These are phyloP conservation scores for Melieria crassipennis DNA, from an alignment of 2,888 invertebrate species.

Conservation along the genomic window DNA sequence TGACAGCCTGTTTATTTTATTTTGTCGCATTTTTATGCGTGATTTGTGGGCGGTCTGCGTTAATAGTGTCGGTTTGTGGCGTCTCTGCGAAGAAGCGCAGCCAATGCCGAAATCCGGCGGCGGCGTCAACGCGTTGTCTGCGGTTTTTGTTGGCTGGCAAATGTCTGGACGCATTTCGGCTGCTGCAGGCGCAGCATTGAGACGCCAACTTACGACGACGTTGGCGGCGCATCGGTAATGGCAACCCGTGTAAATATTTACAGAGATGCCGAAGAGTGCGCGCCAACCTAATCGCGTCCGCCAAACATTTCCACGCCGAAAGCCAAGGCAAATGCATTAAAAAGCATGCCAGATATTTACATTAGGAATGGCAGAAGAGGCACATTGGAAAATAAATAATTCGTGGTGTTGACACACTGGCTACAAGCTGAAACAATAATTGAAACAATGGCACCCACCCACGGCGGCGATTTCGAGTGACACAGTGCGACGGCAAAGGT, in stretches of 20 bases:
- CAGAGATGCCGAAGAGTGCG: conserved; percentile 15
- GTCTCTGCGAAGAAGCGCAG: not conserved
- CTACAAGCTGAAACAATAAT: conserved; percentile 9
- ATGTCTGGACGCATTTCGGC: conserved; percentile 18
- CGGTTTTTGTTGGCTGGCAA: not conserved
- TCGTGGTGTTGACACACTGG: conserved; percentile 16
- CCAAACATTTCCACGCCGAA: not conserved
- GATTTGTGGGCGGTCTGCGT: conserved; percentile 60
- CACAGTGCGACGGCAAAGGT: not conserved
- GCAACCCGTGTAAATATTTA: conserved; percentile 36
- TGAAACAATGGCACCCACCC: conserved; percentile 15
- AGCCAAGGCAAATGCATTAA: not conserved
- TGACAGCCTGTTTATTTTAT: conserved; percentile 63
- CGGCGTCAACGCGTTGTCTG: conserved; percentile 1
- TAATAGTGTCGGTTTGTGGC: conserved; percentile 20
- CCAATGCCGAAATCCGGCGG: not conserved
- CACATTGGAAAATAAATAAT: conserved; percentile 1
- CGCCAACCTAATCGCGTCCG: not conserved
- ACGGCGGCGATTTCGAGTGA: conserved; percentile 2
- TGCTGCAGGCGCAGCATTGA: conserved; percentile 19
- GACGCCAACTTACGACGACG: conserved; percentile 31
- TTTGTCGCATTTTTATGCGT: conserved; percentile 59
- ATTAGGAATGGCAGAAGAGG: not conserved
- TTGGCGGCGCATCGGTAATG: conserved; percentile 19
- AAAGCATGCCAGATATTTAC: not conserved